A percentile compares a stretch with the other conserved stretches of the same genome.
phyloP scores from a whole-genome alignment of 2,888 invertebrate genomes.

The Sinhomidia bicolor region DNA sequence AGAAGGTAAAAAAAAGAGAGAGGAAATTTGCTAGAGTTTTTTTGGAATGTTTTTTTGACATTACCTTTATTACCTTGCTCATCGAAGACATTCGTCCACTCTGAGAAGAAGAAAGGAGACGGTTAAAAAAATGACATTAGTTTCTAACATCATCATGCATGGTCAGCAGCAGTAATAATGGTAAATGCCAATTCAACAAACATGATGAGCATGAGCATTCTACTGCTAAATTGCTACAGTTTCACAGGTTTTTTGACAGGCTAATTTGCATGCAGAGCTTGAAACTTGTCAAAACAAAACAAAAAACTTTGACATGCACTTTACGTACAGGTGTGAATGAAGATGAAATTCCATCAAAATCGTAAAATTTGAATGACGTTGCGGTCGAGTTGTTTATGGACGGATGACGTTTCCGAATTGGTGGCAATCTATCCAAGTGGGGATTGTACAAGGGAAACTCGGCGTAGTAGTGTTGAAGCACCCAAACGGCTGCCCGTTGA shows the following conservation, averaged over 20 bases:
- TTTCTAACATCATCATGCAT: no score
- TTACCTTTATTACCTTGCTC: constrained; percentile 83
- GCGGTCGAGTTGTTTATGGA: constrained; percentile 75
- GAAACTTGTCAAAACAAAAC: not conserved
- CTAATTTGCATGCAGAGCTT: constrained; percentile 30
- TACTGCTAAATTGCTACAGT: constrained; percentile 10
- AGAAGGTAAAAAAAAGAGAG: not conserved
- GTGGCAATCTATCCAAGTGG: constrained; percentile 93
- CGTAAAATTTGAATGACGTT: constrained; percentile 94
- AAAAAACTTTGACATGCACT: constrained; percentile 23
- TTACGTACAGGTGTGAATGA: constrained; percentile 78
- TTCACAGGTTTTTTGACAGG: constrained; percentile 13
- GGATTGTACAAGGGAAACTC: constrained; percentile 99
- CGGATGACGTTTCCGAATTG: constrained; percentile 78
- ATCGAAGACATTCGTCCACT: constrained; percentile 83
- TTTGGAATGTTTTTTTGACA: constrained; percentile 22
- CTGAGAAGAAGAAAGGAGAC: constrained; percentile 19
- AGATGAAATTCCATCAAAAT: constrained; percentile 89
- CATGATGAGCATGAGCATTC: not conserved
- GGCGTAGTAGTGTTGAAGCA: constrained; percentile 96
- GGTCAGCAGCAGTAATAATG: not conserved
- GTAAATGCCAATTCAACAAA: not conserved
- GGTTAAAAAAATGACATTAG: constrained; percentile 16
- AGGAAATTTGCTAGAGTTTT: not conserved
- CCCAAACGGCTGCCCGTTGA: constrained; percentile 97